These are phyloP conservation scores for Momotus momota DNA, from an alignment of 2,797 vertebrate species.

Conservation along the genomic window DNA sequence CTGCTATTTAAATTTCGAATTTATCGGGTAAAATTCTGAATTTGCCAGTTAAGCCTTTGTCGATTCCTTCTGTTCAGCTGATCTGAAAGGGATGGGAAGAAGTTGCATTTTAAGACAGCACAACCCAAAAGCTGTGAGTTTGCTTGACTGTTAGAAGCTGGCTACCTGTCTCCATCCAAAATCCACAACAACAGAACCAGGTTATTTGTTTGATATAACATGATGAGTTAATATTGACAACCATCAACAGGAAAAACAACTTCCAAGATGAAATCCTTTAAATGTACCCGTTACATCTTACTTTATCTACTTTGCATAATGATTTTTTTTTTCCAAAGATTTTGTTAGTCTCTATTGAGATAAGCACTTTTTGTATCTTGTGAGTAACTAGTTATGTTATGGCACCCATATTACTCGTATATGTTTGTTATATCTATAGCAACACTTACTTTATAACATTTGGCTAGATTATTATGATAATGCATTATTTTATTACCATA, in stretches of 20 bases:
- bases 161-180: neutral
- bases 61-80: neutral
- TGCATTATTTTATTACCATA: constrained; percentile 13
- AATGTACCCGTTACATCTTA: neutral
- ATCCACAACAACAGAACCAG: neutral
- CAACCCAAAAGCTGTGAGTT: neutral
- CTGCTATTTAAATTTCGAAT: neutral
- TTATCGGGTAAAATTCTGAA: neutral
- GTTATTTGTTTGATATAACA: neutral
- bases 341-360: neutral
- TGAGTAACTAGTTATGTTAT: neutral
- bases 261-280: neutral
- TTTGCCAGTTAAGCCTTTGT: neutral
- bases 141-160: neutral
- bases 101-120: neutral
- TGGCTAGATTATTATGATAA: neutral
- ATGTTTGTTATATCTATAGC: neutral
- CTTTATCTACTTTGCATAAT: neutral
- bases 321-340: neutral
- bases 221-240: neutral
- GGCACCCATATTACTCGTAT: neutral
- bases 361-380: neutral
- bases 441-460: neutral
- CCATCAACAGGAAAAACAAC: neutral
- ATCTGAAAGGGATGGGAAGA: neutral